Base-by-base conservation (phyloP, 2,888 invertebrate genomes). In the Acleris cristana region DNA sequence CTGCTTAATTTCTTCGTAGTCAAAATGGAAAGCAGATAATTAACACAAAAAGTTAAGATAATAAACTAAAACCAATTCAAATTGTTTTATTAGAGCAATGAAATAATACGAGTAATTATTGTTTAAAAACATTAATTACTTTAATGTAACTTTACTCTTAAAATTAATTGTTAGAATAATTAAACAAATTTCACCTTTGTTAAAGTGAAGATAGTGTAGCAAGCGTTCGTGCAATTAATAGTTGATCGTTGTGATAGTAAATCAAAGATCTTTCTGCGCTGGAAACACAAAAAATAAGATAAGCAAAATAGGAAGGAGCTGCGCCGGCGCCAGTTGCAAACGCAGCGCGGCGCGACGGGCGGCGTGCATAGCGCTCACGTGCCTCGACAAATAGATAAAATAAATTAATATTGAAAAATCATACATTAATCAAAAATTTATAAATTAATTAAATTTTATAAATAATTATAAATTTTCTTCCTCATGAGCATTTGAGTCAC, bases 311-410 rank as follows among this genome's bases (percentile, higher is more conserved):
- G 72, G 71, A 71, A 72, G 73, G 73, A 81, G 76, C 72, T 72
- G 76, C 74, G 80, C 76, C 73, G 74, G 74, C 77, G 74, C 71
- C 70, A 70, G 61, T 69, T 73, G 74, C 85, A 85, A 57, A 30
- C 45, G 45, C 45, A 87, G 87, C 82, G 78, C 77, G 78, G 68
- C 80, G 81, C 81, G 82, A 75, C 82, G 75, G 74, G 80, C 83
- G 83, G 80, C 74, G 74, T 70, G 76, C 79, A 79, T 76, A 74
- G 79, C 81, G 81, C 80, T 71, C 76, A 74, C 78, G 80, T 64
- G 54, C 10, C 54, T 52, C 40, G 45, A 56, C 71, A 70, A 57
- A 70, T 51, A 52, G 19, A 63, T 48, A 59, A 49, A 63, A 45
- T 70, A 67, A 70, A 72, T 69, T 70, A 73, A 74, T 23, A 26